Base-by-base conservation (phyloP, 2,888 invertebrate species). In the Xestobium rufovillosum region DNA sequence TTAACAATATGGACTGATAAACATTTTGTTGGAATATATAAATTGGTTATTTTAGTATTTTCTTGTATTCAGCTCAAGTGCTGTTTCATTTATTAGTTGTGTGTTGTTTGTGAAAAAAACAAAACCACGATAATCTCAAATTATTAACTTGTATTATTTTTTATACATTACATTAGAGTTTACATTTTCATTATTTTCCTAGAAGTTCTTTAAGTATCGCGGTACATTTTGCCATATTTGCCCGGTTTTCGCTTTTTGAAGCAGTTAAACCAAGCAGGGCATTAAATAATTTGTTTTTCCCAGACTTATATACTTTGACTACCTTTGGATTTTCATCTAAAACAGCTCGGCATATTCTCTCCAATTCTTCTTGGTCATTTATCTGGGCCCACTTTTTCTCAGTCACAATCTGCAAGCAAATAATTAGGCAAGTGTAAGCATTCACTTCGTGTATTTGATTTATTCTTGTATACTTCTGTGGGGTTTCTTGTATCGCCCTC, bases 271-370 rank as follows among this genome's bases (percentile, higher is more conserved):
- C 78, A 41, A 78, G 58, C 41, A 88, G 69, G 16, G 77, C 76
- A 52, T 72, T 75, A 30, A 82, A 72, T 4, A 78, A 72, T 66
- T 83, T 83, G 1, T 59, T 61, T 64, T 86, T 86, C 3, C 87
- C 87, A 6, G 65, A 66, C 57, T 72, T 76, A 55, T 79, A 86
- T 47, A 76, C 70, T 43, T 71, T 66, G 1, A 82, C 81, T 35
- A 79, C 57, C 56, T 81, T 77, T 8, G 75, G 69, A 63, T 85
- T 82, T 42, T 75, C 71, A 9, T 73, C 57, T 16, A 88, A 61
- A 1, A 81, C 70, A 49, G 71, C 63, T 33, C 60, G 49, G 57
- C 88, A 88, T 26, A 77, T 60, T 44, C 69, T 63, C 34, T 63
- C 66, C 41, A 90, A 73, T 56, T 72, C 68, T 4, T 61, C 55